Evolutionary conservation across 1,140 invertebrate species (phyloP).

Genomic region (Stegodyphus mimosarum): DNA sequence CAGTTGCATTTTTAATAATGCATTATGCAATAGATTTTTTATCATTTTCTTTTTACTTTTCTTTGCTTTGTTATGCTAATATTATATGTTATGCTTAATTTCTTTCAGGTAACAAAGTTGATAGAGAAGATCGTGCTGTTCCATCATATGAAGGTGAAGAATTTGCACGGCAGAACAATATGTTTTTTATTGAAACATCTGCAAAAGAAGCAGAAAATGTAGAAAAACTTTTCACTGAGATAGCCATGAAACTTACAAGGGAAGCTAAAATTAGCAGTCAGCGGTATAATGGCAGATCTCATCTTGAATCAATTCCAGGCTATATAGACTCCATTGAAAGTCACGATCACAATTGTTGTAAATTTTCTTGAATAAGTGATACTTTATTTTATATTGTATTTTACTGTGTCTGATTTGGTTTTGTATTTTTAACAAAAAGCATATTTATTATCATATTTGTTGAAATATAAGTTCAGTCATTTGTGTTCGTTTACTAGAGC

Average conservation of each 20-base stretch:
- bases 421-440: too few relatives aligned
- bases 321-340: conserved; percentile 1
- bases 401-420: too few relatives aligned
- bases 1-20: too few relatives aligned
- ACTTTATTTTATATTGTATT: too few relatives aligned
- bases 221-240: conserved; percentile 95
- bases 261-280: conserved; percentile 57
- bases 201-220: conserved; percentile 98
- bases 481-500: too few relatives aligned
- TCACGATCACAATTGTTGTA: conserved; percentile 6
- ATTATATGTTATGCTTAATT: too few relatives aligned
- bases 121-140: conserved; percentile 94
- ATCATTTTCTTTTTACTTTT: too few relatives aligned
- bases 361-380: not conserved
- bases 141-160: conserved; percentile 94
- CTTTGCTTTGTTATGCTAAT: too few relatives aligned
- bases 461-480: too few relatives aligned
- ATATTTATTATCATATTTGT: too few relatives aligned
- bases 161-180: conserved; percentile 93
- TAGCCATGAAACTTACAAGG: conserved; percentile 74
- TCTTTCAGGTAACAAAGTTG: conserved; percentile 89
- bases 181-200: conserved; percentile 98
- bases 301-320: conserved; percentile 2
- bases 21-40: too few relatives aligned
- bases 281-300: conserved; percentile 4